phyloP scores from a whole-genome alignment of 2,888 invertebrate species.

The Napeogenes inachia region DNA sequence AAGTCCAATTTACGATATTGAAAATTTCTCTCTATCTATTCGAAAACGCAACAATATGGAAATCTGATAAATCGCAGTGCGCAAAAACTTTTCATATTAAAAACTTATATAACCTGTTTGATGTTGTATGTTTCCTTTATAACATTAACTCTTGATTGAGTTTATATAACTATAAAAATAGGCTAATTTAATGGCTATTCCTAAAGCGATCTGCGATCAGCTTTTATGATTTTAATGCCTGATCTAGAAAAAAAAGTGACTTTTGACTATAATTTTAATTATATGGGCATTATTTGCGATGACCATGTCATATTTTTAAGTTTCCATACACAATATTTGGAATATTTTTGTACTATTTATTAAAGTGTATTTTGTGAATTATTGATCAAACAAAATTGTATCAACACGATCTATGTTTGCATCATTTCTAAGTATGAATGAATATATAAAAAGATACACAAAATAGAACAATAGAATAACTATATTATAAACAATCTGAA shows the following conservation, averaged over 20 bases:
- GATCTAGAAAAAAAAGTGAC: too few relatives aligned
- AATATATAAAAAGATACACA: too few relatives aligned
- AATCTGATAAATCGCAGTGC: slow-evolving; percentile 38
- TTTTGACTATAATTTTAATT: too few relatives aligned
- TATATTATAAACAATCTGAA: slow-evolving; percentile 9
- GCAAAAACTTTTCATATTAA: slow-evolving; percentile 58
- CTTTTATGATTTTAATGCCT: neutral
- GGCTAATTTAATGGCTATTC: slow-evolving; percentile 12
- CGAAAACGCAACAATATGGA: slow-evolving; percentile 19
- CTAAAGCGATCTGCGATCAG: slow-evolving; percentile 8
- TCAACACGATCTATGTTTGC: slow-evolving; percentile 4
- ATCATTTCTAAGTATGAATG: too few relatives aligned
- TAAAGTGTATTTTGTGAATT: too few relatives aligned
- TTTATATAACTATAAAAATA: slow-evolving; percentile 21
- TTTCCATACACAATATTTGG: too few relatives aligned
- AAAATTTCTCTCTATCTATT: slow-evolving; percentile 1
- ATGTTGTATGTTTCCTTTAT: slow-evolving; percentile 40
- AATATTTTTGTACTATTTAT: too few relatives aligned
- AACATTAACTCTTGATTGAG: slow-evolving; percentile 41
- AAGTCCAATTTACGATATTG: too few relatives aligned
- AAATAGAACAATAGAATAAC: neutral
- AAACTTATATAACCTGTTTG: slow-evolving; percentile 37
- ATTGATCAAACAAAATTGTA: too few relatives aligned
- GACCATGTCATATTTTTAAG: too few relatives aligned
- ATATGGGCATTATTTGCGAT: too few relatives aligned